Percentiles rank a stretch among this genome's conserved stretches.
Conservation (phyloP, 2,113 vertebrate species). For the Clupea harengus region DNA sequence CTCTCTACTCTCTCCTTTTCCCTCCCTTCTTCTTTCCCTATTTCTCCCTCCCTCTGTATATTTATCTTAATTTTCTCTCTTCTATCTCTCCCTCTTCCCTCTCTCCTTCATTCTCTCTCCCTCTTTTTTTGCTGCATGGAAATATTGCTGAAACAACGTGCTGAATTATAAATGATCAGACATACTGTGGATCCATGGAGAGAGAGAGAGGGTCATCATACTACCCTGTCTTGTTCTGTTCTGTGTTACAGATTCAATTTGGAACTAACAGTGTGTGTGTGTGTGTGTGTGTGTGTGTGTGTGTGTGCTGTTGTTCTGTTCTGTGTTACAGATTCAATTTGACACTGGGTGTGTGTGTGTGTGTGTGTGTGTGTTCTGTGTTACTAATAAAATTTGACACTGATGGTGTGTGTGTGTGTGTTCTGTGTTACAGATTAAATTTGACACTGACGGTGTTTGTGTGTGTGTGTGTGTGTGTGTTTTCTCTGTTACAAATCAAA, state of each 20-base stretch:
- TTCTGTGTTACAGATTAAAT: slow-evolving; percentile 62
- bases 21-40: background rate
- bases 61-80: background rate
- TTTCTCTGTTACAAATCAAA: too few species aligned
- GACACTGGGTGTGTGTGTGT: slow-evolving; percentile 60
- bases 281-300: slow-evolving; percentile 50
- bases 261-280: background rate
- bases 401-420: slow-evolving; percentile 60
- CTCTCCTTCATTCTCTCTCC: background rate
- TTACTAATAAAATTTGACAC: slow-evolving; percentile 76
- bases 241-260: too few species aligned
- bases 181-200: background rate
- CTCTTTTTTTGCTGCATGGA: background rate
- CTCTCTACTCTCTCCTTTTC: background rate
- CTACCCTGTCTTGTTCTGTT: too few species aligned
- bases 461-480: slow-evolving; percentile 77
- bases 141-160: too few species aligned
- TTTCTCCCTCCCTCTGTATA: background rate
- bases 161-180: background rate
- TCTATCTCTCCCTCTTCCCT: background rate
- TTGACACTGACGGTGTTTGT: slow-evolving; percentile 87
- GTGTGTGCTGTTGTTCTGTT: too few species aligned
- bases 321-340: slow-evolving; percentile 66
- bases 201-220: background rate
- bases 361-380: background rate